Base-by-base conservation (phyloP, 2,888 invertebrate species). In the Dioctria linearis region DNA sequence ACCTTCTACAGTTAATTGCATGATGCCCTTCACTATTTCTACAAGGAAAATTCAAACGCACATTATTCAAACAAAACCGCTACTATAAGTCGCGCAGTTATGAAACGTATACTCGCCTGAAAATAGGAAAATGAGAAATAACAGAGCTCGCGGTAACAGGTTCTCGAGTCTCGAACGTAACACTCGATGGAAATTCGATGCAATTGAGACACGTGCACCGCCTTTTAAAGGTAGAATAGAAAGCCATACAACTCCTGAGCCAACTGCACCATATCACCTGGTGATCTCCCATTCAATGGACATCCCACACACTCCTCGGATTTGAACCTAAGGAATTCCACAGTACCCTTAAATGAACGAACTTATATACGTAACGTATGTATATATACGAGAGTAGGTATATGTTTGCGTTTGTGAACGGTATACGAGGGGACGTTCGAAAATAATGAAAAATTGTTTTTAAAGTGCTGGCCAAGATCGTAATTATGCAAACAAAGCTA, bases 391-490 rank as follows among this genome's bases (percentile, higher is more conserved):
- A n/a, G 6, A n/a, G 13, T 4, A 3, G 25, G 37, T 3, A n/a
- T 43, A 42, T 11, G n/a, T 3, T 42, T 2, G 49, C 37, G n/a
- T 46, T 49, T 25, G 25, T 25, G 25, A 25, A 25, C 25, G 46
- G 46, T 67, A 51, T 13, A n/a, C n/a, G 39, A 54, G 39, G 59
- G 43, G 46, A 59, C 57, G 59, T 13, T 59, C 59, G 59, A 59
- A 67, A 75, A 75, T 75, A 43, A 75, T 75, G 75, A 75, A 75
- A 75, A 75, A 75, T 75, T 75, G 75, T 59, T 49, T 13, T 49
- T 59, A 61, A 57, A 43, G 57, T 59, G 59, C 59, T 59, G 75
- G 42, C 57, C 59, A 8, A n/a, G 11, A 42, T 8, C 40, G 11
- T 3, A 69, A 6, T 25, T 39, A 13, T 71, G 54, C 54, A 71